Evolutionary conservation across 2,113 vertebrate species (phyloP), one percentile per base, ranked within the genome.

Genomic region (Charina bottae): DNA sequence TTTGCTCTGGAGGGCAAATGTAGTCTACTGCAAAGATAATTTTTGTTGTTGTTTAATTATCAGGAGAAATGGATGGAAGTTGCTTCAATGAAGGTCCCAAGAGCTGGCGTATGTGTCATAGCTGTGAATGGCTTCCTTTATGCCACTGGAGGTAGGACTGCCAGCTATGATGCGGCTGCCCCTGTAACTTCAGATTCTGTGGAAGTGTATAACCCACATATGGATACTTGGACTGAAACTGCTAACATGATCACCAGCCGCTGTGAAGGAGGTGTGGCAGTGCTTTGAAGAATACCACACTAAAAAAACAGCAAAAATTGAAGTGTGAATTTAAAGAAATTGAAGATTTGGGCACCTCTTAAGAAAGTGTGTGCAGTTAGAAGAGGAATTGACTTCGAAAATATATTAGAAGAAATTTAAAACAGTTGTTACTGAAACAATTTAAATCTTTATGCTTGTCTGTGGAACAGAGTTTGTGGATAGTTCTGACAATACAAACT

Each of bases 181-280:
- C 99, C 99, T 0, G 98, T 99, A 93, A 99, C 99, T 0, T 98
- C 99, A 94, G 99, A 99, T 95, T 99, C 98, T 3, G 99, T 99
- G 86, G 99, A 99, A 96, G 98, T 99, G 96, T 99, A 99, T 90
- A 99, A 99, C 94, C 99, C 99, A 87, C 98, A 99, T 92, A 97
- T 98, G 96, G 99, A 99, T 95, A 98, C 98, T 10, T 99, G 99
- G 99, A 99, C 98, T 85, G 98, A 99, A 97, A 98, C 99, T 0
- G 98, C 99, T 94, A 99, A 99, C 96, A 99, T 99, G 99, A 99
- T 99, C 96, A 99, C 99, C 83, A 99, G 99, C 96, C 99, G 99
- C 94, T 99, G 99, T 3, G 99, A 99, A 86, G 99, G 98, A 46
- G 99, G 98, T 0, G 96, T 99, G 94, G 99, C 99, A 62, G 98